Conservation (phyloP, 2,888 invertebrate genomes). For the Polymixis flavicincta region DNA sequence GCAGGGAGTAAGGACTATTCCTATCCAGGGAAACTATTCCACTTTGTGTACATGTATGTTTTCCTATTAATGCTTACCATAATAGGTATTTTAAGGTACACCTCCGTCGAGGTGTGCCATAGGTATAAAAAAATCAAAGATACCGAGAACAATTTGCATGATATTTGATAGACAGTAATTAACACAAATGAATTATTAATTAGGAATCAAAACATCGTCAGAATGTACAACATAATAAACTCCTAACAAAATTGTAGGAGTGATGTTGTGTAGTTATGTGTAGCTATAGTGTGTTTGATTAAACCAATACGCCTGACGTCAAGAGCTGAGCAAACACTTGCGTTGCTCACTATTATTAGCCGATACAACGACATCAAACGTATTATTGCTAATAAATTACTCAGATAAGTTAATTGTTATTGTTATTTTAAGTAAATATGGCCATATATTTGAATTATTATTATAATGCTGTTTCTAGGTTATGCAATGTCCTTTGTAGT, state of each 20-base stretch:
- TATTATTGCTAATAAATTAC: conserved; percentile 41
- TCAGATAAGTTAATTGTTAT: conserved; percentile 45
- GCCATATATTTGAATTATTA: conserved; percentile 34
- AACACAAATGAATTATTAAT: neutral
- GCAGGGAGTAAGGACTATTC: conserved; percentile 20
- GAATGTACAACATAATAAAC: neutral
- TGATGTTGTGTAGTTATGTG: conserved; percentile 18
- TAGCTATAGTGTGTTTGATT: conserved; percentile 21
- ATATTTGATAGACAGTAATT: neutral
- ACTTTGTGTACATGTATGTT: neutral
- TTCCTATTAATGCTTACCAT: neutral
- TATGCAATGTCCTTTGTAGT: conserved; percentile 5
- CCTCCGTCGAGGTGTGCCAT: neutral
- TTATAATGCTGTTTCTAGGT: conserved; percentile 35
- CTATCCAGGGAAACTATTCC: neutral
- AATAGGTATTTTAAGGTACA: neutral
- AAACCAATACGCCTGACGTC: conserved; percentile 35
- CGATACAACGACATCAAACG: conserved; percentile 24
- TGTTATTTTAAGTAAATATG: conserved; percentile 39
- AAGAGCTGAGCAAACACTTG: conserved; percentile 41
- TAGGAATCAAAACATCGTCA: neutral
- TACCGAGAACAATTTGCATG: neutral
- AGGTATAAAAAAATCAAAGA: neutral
- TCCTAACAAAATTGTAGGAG: conserved; percentile 15
- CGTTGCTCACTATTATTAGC: conserved; percentile 45